Percentiles rank a stretch among this genome's conserved stretches.
Evolutionary conservation across 2,797 vertebrate genomes (phyloP).

Genomic region (Chrysocyon brachyurus): DNA sequence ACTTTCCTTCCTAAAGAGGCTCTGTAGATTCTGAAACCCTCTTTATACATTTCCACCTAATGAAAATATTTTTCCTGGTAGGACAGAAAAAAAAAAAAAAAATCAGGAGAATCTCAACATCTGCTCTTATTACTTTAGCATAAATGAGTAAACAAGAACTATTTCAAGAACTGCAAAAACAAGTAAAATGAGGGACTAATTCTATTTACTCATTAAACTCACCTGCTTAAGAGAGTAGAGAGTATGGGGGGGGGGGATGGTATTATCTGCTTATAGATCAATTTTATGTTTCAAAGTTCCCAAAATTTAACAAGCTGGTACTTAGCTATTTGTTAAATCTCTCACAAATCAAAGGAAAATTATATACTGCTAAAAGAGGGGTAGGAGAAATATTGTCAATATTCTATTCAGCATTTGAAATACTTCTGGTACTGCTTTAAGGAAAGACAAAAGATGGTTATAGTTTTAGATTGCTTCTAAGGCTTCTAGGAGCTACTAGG

Average conservation of each 20-base stretch:
- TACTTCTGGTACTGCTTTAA: neutral
- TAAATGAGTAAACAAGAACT: constrained; percentile 43
- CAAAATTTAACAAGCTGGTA: constrained; percentile 51
- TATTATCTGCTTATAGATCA: constrained; percentile 36
- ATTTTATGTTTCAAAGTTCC: constrained; percentile 73
- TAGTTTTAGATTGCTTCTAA: neutral
- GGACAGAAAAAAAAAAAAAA: neutral
- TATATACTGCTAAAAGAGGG: neutral
- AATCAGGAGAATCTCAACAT: constrained; percentile 12
- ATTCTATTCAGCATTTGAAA: constrained; percentile 32
- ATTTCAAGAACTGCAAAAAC: constrained; percentile 64
- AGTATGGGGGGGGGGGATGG: neutral
- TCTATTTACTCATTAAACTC: constrained; percentile 70
- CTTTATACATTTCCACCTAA: neutral
- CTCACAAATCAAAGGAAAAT: constrained; percentile 69
- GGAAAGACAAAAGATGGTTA: neutral
- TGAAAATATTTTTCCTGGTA: constrained; percentile 45
- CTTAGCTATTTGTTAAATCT: constrained; percentile 60
- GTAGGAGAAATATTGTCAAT: constrained; percentile 37
- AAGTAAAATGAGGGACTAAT: constrained; percentile 61
- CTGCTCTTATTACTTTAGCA: constrained; percentile 68
- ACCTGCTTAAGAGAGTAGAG: constrained; percentile 47
- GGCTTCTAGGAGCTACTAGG: neutral
- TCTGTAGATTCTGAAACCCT: constrained; percentile 50
- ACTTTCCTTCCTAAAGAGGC: constrained; percentile 50